Base-by-base conservation (phyloP, 2,888 invertebrate species). In the Nymphalis urticae region DNA sequence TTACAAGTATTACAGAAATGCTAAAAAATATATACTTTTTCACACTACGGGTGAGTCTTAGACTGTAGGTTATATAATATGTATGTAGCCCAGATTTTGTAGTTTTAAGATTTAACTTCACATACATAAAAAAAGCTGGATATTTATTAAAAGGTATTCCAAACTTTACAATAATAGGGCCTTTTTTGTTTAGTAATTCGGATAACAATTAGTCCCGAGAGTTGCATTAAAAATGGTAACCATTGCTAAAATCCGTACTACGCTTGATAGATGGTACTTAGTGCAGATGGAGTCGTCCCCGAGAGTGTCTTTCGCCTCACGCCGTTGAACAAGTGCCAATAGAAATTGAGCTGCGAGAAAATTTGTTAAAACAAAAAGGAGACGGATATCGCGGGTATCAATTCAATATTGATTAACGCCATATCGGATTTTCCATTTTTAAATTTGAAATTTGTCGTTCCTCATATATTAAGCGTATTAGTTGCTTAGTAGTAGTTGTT, bases 251-350 rank as follows among this genome's bases (percentile, higher is more conserved):
- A 86, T 84, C 85, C 82, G 82, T 82, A 80, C 83, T 83, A 82
- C 80, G 76, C 75, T 83, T 87, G 90, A 90, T 89, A 88, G 87
- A 90, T 89, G 86, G 83, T 85, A 85, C 87, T 90, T 86, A 86
- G 85, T 83, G 84, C 84, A 87, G 86, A 89, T 86, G 82, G 82
- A 90, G 89, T 89, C 81, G 88, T 82, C 82, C 91, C 90, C 91
- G 73, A 70, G 90, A 88, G 91, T 83, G 85, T 82, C 79, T 85
- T 90, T 87, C 79, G 85, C 84, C 85, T 75, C 86, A 84, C 85
- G 75, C 82, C 82, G 89, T 88, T 90, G 85, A 90, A 85, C 89
- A 86, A 83, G 83, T 85, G 88, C 88, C 90, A 89, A 89, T 87
- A 84, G 84, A 83, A 82, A 82, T 82, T 82, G 81, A 85, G 81